Evolutionary conservation across 1,140 invertebrate genomes (phyloP).

Genomic region (Campodea augens): DNA sequence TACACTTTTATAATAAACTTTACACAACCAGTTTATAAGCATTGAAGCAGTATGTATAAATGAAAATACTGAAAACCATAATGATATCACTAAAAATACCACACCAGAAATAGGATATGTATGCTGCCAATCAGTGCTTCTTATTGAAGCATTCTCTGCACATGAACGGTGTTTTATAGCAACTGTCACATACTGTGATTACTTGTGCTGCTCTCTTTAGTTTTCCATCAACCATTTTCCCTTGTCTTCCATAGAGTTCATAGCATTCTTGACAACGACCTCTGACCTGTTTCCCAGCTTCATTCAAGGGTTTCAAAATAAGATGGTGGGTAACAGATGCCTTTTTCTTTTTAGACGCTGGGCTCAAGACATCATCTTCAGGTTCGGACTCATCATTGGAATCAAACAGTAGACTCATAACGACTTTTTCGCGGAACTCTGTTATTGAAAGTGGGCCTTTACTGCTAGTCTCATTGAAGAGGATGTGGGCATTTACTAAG

Average conservation of each 20-base stretch:
- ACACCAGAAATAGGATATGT: too few species aligned
- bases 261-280: background rate
- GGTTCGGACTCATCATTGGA: background rate
- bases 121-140: background rate
- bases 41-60: too few species aligned
- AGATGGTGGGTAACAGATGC: background rate
- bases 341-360: background rate
- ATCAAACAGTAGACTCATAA: background rate
- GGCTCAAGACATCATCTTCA: too few species aligned
- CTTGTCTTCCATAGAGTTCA: background rate
- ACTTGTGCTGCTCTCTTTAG: background rate
- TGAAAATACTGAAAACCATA: too few species aligned
- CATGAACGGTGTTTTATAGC: background rate
- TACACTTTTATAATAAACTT: too few species aligned
- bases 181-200: background rate
- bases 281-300: background rate
- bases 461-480: conserved; percentile 5
- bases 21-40: too few species aligned
- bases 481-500: conserved; percentile 6
- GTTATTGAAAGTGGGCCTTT: conserved; percentile 3
- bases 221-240: background rate
- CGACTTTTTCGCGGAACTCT: background rate
- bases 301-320: background rate
- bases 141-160: background rate
- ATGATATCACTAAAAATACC: too few species aligned